Base-by-base conservation (phyloP, 2,888 invertebrate genomes). In the Pristionchus exspectatus region DNA sequence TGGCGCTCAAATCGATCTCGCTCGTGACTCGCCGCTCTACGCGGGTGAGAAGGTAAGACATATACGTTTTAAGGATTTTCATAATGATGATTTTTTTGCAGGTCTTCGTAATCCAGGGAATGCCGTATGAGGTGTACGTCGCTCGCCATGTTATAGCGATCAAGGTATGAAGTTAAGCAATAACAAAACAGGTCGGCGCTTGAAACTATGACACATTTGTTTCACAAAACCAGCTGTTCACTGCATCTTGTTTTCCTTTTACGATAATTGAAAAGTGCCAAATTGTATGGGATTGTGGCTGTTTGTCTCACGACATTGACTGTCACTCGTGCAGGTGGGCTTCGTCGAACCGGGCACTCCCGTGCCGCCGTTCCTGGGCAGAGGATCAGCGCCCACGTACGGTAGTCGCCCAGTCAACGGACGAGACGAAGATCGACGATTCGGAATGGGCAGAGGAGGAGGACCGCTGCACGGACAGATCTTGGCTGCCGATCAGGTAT, bases 1-100 rank as follows among this genome's bases (percentile, higher is more conserved):
- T 0, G 98, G 98, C 89, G 99, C 99, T 1, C 98, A 98, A 95
- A 98, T 99, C 95, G 99, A 99, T 96, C 96, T 99, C 94, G 98
- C 98, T 95, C 96, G 98, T 81, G 97, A 98, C 95, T 97, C 97
- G 54, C 97, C 97, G 89, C 96, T 96, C 69, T 97, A 97, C 95
- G 96, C 96, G 24, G 96, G 96, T 90, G 98, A 98, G 95, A 97
- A 98, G 95, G 66, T 66, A n/a, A 24, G 54, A 14, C 16, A 16
- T 14, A 56, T 16, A 14, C 9, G 9, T 56, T 56, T 9, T 14
- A 9, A 14, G 9, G 16, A n/a, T 24, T 24, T 63, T 12, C 7
- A 27, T 66, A n/a, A 66, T 27, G 9, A n/a, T n/a, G 10, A 5
- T 66, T 5, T 7, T 77, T 74, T 14, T 38, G 38, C 38, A 66